phyloP scores from a whole-genome alignment of 2,888 invertebrate genomes.

The Anodontia alba region DNA sequence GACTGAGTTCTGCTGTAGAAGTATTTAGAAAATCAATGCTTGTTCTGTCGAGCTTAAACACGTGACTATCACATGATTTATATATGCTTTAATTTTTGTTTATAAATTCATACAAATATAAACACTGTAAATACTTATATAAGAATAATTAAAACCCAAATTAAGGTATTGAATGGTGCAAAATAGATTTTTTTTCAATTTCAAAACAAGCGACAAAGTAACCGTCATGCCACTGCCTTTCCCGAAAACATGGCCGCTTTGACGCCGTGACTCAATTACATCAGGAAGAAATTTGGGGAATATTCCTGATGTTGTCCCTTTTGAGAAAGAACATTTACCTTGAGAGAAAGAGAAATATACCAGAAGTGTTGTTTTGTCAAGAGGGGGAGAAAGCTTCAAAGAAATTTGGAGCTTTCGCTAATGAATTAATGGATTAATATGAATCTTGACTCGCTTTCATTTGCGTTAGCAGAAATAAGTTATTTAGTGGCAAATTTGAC shows the following conservation, averaged over 20 bases:
- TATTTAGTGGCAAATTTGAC: constrained; percentile 97
- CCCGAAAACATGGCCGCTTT: constrained; percentile 75
- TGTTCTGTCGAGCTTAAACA: no score
- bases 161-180: no score
- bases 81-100: no score
- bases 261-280: constrained; percentile 80
- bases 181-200: no score
- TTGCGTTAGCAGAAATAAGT: constrained; percentile 99
- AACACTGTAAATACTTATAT: no score
- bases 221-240: neutral
- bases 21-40: no score
- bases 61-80: no score
- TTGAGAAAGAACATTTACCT: constrained; percentile 55
- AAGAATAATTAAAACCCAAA: no score
- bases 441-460: constrained; percentile 97
- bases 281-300: constrained; percentile 52
- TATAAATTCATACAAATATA: no score
- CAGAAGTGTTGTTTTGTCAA: constrained; percentile 49
- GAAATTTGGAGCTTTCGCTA: constrained; percentile 95
- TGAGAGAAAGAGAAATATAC: constrained; percentile 56
- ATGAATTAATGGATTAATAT: constrained; percentile 87
- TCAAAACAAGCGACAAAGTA: neutral
- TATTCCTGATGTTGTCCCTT: constrained; percentile 72
- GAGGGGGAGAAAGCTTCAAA: constrained; percentile 80
- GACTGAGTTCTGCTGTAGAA: no score